Evolutionary conservation across 37 sponge, comb jelly and placozoan species (phyloP), one percentile per base, ranked within the genome.

Genomic region (Amphimedon queenslandica): DNA sequence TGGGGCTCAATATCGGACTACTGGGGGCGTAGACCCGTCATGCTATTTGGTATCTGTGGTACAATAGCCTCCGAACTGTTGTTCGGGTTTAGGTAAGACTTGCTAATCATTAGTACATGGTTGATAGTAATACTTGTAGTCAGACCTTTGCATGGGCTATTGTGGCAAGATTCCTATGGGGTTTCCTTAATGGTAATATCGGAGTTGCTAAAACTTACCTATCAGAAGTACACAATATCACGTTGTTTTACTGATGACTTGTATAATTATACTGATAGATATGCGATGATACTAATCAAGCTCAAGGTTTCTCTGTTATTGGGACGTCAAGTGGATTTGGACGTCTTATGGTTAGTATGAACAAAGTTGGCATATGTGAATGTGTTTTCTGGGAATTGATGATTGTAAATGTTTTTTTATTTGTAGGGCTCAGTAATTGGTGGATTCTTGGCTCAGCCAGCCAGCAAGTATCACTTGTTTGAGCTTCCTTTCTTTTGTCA

Each of bases 241-340:
- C 20, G 21, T 1, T 67, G 34, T 27, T 33, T 47, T 36, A 32
- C 8, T 27, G 56, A 11, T 55, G 28, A 10, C 5, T 33, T 38
- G 31, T 35, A 67, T 29, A 4, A 67, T 13, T 38, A 13, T 67
- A 67, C 36, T 11, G 41, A 21, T 36, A 92, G 95, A 63, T 94
- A 1, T 87, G 88, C 77, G 95, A 94, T 80, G 91, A 94, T 38
- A 90, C 85, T 8, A 94, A 90, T 38, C 91, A 87, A 64, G 95
- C 95, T 1, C 83, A 47, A 55, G 95, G 90, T 1, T 90, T 94
- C 42, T 58, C 92, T 31, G 32, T 71, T 0, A 58, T 94, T 42
- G 88, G 82, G 1, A 73, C 66, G 0, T 67, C 82, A 40, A 73
- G 74, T 57, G 88, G 78, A 5, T 42, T 83, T 5, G 84, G 84